Conservation (phyloP, 2,113 vertebrate genomes). For the Hemiscyllium ocellatum region DNA sequence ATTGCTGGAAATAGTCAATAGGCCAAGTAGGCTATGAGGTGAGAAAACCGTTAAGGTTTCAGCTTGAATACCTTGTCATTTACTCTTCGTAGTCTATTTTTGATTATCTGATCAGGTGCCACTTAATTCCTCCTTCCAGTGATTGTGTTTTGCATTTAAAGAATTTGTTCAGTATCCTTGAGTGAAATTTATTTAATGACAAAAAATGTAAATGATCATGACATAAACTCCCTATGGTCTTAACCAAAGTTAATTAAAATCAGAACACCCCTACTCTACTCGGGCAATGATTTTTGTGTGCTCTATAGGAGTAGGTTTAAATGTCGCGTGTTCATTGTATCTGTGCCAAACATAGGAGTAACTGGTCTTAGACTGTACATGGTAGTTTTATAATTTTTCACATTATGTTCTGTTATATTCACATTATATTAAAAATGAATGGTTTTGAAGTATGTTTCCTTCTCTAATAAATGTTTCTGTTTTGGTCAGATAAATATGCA, state of each 20-base stretch:
- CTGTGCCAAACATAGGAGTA: background rate
- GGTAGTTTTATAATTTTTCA: background rate
- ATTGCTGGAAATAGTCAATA: background rate
- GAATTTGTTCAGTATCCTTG: background rate
- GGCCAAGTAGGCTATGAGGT: background rate
- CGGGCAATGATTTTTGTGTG: background rate
- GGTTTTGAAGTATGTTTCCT: background rate
- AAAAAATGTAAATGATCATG: background rate
- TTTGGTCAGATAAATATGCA: background rate
- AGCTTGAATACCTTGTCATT: background rate
- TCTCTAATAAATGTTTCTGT: background rate
- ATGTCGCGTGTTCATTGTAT: background rate
- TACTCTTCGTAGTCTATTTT: background rate
- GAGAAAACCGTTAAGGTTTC: background rate
- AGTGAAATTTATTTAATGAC: background rate
- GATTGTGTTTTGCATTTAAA: background rate
- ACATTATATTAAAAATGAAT: background rate
- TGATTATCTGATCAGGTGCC: background rate
- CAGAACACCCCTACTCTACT: background rate
- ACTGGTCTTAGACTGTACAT: background rate
- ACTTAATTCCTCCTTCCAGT: background rate
- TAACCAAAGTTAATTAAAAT: background rate
- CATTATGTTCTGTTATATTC: background rate
- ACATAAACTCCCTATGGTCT: background rate
- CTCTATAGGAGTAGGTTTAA: background rate